phyloP scores from a whole-genome alignment of 2,113 vertebrate genomes.

The Brachirus orientalis region DNA sequence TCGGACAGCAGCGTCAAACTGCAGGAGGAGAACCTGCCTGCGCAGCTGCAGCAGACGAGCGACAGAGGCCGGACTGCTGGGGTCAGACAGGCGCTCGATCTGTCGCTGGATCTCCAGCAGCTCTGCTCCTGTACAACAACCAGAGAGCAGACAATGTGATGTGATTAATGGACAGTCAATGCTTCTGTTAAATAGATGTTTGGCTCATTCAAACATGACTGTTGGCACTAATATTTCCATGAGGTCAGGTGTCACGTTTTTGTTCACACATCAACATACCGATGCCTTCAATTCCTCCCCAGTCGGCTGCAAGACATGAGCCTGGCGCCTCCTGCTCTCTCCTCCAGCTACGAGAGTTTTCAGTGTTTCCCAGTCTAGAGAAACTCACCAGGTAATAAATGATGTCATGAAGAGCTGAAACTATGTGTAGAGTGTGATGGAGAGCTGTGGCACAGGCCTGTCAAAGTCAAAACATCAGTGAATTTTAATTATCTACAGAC shows the following conservation, averaged over 20 bases:
- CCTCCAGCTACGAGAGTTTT: conserved; percentile 51
- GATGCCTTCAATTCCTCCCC: conserved; percentile 74
- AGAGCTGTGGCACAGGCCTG: conserved; percentile 70
- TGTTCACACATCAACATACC: conserved; percentile 64
- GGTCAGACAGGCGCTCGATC: conserved; percentile 73
- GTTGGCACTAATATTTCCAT: neutral
- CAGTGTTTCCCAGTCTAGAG: conserved; percentile 74
- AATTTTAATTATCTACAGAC: neutral
- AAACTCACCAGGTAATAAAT: conserved; percentile 81
- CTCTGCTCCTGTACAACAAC: conserved; percentile 69
- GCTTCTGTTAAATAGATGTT: too few relatives aligned
- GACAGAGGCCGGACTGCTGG: conserved; percentile 69
- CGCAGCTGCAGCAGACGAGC: conserved; percentile 68
- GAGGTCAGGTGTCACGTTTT: too few relatives aligned
- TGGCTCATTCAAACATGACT: too few relatives aligned
- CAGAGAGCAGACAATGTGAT: neutral
- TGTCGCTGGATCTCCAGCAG: conserved; percentile 81
- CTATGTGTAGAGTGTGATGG: conserved; percentile 74
- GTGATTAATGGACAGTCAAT: neutral
- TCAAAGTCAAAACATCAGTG: neutral
- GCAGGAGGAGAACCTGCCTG: conserved; percentile 79
- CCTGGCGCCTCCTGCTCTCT: neutral
- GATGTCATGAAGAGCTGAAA: conserved; percentile 74
- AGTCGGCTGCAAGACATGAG: conserved; percentile 62
- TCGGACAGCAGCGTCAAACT: conserved; percentile 76